These are phyloP conservation scores for Drosophila paranaensis DNA, from an alignment of 2,888 invertebrate genomes.

Conservation along the genomic window DNA sequence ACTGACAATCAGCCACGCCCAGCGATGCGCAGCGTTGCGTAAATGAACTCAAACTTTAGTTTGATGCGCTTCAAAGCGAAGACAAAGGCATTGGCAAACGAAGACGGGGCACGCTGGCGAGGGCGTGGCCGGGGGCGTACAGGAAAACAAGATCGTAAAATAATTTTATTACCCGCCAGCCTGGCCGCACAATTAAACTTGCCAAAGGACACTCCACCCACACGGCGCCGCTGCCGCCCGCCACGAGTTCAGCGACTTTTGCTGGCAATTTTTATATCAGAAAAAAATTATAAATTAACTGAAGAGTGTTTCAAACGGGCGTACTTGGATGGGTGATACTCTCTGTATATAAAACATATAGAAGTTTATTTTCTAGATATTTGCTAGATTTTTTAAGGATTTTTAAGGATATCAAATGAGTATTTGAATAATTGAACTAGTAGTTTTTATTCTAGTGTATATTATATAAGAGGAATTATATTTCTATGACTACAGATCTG, in stretches of 20 bases:
- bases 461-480: neutral
- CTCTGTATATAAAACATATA: neutral
- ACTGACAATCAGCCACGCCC: slow-evolving; percentile 54
- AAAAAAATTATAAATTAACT: slow-evolving; percentile 5
- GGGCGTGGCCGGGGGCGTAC: slow-evolving; percentile 7
- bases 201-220: slow-evolving; percentile 19
- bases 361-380: neutral
- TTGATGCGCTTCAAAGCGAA: slow-evolving; percentile 55
- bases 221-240: neutral
- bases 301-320: neutral
- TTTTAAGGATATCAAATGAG: too few species aligned
- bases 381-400: neutral
- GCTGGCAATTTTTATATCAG: slow-evolving; percentile 45
- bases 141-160: slow-evolving; percentile 76
- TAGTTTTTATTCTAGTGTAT: neutral
- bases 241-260: slow-evolving; percentile 47
- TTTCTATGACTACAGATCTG: neutral
- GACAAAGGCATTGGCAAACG: neutral
- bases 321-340: neutral
- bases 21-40: slow-evolving; percentile 53
- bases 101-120: neutral
- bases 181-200: slow-evolving; percentile 80
- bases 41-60: slow-evolving; percentile 71
- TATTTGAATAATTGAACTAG: neutral
- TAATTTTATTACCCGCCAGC: slow-evolving; percentile 76